Evolutionary conservation across 2,113 vertebrate species (phyloP), one percentile per base, ranked within the genome.

Genomic region (Opisthocomus hoazin): DNA sequence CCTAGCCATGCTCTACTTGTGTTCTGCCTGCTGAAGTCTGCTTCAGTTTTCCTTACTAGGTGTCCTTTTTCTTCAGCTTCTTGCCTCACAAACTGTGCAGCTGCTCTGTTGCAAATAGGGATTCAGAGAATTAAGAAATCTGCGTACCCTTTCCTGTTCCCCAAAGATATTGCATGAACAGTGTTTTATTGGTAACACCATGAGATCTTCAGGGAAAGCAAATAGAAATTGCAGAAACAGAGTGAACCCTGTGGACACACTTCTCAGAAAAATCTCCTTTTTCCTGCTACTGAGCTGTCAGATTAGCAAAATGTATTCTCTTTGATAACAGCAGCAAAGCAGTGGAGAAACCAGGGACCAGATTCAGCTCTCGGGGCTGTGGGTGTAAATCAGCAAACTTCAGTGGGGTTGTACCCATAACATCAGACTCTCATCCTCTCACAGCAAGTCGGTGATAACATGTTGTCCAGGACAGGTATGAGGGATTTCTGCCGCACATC

Each of bases 401-500:
- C 41, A 39, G 13, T 12, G 8, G 21, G 53, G 6, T 53, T 65
- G 22, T 5, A 46, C 24, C 37, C 43, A 10, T 36, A 68, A 46
- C 11, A 3, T 66, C 69, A 90, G 43, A 58, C 18, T 23, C 43
- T 60, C 41, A 39, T 53, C 56, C 12, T 70, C 71, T 61, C n/a
- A 32, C 6, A 63, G 18, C 29, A 77, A 83, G 50, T 69, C 56
- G 48, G 70, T 16, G 21, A 30, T 76, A 60, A 43, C 23, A 12
- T n/a, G n/a, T 36, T 19, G 4, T 43, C 36, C 34, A 41, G 53
- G 30, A 73, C 32, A 89, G 69, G 27, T 78, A 69, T 34, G 65
- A 86, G 63, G 29, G 17, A 66, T 63, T 92, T 91, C 54, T 96
- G 78, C 60, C 61, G 34, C 41, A 51, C 29, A 75, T 94, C 93